Evolutionary conservation across 2,113 vertebrate genomes (phyloP).

Genomic region (Melanostigma gelatinosum): DNA sequence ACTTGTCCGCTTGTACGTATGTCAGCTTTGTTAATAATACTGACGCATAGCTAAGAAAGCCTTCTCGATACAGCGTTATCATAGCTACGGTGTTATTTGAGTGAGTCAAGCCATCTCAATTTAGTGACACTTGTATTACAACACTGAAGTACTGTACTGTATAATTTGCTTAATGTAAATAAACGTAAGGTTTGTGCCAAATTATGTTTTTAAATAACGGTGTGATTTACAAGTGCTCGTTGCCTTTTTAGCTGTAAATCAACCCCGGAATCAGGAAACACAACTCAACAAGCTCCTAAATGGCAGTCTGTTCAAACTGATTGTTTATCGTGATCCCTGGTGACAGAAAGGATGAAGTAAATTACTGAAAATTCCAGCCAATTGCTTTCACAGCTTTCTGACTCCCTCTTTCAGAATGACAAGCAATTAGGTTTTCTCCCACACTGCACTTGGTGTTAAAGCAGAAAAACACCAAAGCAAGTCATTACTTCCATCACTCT

Average conservation of each 20-base stretch:
- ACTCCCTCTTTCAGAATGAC: conserved; percentile 56
- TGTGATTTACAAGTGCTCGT: conserved; percentile 39
- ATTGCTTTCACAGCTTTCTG: conserved; percentile 50
- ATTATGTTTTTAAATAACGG: conserved; percentile 48
- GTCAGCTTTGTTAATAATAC: background rate
- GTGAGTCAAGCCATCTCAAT: conserved; percentile 29
- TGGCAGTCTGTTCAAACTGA: conserved; percentile 35
- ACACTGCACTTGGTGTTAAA: conserved; percentile 42
- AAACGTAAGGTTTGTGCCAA: conserved; percentile 39
- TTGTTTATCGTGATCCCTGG: conserved; percentile 58
- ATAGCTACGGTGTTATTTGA: conserved; percentile 4
- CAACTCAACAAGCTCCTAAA: conserved; percentile 54
- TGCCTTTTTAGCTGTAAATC: conserved; percentile 39
- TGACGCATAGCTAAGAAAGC: background rate
- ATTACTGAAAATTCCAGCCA: conserved; percentile 56
- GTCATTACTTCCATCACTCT: conserved; percentile 55
- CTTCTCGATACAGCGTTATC: background rate
- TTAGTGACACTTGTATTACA: conserved; percentile 26
- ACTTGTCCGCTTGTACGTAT: background rate
- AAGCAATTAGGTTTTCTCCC: conserved; percentile 63
- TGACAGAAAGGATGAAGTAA: conserved; percentile 43
- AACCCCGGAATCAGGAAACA: conserved; percentile 30
- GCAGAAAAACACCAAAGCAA: conserved; percentile 58
- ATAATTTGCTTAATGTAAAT: conserved; percentile 50
- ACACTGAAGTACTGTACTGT: conserved; percentile 21